Base-by-base conservation (phyloP, 1,140 invertebrate genomes). In the Ptiloglossa arizonensis region DNA sequence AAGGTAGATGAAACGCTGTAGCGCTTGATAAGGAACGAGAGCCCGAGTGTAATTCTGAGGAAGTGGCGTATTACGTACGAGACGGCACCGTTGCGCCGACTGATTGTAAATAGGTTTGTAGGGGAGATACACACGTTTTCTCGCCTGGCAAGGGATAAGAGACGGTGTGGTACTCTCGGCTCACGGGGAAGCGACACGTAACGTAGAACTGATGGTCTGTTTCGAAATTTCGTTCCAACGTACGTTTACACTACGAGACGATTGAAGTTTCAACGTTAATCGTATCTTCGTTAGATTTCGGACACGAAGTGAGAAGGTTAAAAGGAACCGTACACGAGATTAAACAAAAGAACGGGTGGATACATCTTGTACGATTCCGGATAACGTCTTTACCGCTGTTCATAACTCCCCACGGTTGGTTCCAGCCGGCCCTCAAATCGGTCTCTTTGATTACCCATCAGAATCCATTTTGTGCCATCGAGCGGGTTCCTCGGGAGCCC, bases 401-500 rank as follows among this genome's bases (percentile, higher is more conserved):
- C 72, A 24, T 67, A 54, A 67, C 44, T 68, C 29, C 24, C 24
- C 17, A n/a, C n/a, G n/a, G 22, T 35, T 44, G 19, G 24, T 54
- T 24, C 15, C 5, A 44, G 17, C 44, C 48, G 44, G 52, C 38
- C 63, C 72, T 56, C 32, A 32, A 46, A 67, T 32, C 63, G 72
- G 66, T 56, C 32, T 52, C 38, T 57, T 46, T 74, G 63, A 74
- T 67, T 74, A 56, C 72, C 62, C 63, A 74, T 67, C 50, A 68
- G 56, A 75, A 68, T 75, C 54, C 52, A 68, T 75, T 68, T 57
- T 46, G 50, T 56, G 35, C n/a, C 72, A n/a, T 41, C 59, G 32
- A 64, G 32, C 24, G 24, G 19, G 1, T 35, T 17, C 27, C 24
- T 32, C 41, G 68, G 38, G 19, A 22, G 29, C 24, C 35, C n/a